Evolutionary conservation across 1,140 invertebrate species (phyloP).

Genomic region (Trichonephila clavipes): DNA sequence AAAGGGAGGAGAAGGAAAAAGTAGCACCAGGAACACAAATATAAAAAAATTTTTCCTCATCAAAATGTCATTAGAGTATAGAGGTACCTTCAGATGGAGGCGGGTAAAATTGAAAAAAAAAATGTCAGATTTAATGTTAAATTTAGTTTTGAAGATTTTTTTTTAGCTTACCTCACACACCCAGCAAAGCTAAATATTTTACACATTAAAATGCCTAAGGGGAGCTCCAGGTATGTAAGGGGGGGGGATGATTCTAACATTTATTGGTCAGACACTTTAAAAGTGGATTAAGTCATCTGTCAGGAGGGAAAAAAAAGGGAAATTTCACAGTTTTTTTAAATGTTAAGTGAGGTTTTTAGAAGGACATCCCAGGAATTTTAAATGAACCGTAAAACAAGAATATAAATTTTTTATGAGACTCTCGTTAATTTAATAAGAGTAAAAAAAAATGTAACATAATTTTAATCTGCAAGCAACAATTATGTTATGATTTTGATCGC

Average conservation of each 20-base stretch:
- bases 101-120: not conserved
- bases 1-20: not conserved
- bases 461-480: too few species aligned
- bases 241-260: not conserved
- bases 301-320: not conserved
- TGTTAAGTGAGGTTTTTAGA: not conserved
- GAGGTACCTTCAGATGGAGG: slow-evolving; percentile 21
- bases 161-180: not conserved
- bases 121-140: slow-evolving; percentile 59
- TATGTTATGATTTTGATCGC: too few species aligned
- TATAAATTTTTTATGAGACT: not conserved
- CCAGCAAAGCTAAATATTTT: slow-evolving; percentile 57
- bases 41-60: slow-evolving; percentile 45
- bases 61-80: slow-evolving; percentile 55
- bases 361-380: not conserved
- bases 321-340: not conserved
- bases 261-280: not conserved
- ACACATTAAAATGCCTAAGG: slow-evolving; percentile 46
- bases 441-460: not conserved
- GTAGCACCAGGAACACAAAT: not conserved
- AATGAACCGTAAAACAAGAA: not conserved
- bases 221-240: not conserved
- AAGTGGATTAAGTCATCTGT: slow-evolving; percentile 25
- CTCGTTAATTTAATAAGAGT: not conserved
- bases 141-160: slow-evolving; percentile 28